Conservation (phyloP, 1,140 invertebrate genomes). For the Rhysida immarginata region DNA sequence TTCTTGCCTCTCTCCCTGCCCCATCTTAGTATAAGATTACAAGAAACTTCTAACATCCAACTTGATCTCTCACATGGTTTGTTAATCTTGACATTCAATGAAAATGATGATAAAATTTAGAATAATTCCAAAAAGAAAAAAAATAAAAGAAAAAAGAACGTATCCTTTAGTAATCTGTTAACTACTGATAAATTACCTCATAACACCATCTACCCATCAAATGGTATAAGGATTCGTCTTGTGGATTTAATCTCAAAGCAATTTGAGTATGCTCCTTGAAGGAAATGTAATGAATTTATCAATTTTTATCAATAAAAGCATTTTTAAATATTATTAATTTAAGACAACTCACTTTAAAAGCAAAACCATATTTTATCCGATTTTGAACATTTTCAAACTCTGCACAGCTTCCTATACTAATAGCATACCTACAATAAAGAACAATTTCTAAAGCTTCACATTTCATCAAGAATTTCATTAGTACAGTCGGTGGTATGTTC, state of each 20-base stretch:
- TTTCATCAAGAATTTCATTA: too few species aligned
- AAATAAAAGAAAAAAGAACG: too few species aligned
- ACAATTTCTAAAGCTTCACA: background rate
- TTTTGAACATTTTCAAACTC: conserved; percentile 44
- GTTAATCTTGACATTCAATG: too few species aligned
- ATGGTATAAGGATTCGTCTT: conserved; percentile 48
- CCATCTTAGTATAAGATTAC: too few species aligned
- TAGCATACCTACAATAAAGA: conserved; percentile 38
- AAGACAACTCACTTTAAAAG: conserved; percentile 42
- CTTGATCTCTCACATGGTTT: too few species aligned
- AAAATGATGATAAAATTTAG: too few species aligned
- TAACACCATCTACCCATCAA: conserved; percentile 51
- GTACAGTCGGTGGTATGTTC: too few species aligned
- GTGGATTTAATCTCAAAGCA: conserved; percentile 47
- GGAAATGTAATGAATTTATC: conserved; percentile 6
- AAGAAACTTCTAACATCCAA: too few species aligned
- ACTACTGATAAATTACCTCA: conserved; percentile 47
- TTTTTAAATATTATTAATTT: too few species aligned
- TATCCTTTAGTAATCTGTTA: background rate
- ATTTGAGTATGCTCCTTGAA: conserved; percentile 46
- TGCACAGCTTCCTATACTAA: conserved; percentile 46
- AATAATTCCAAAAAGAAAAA: too few species aligned
- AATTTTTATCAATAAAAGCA: conserved; percentile 1
- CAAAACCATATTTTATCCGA: conserved; percentile 48
- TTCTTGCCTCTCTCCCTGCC: too few species aligned